Evolutionary conservation across 2,113 vertebrate species (phyloP), one percentile per base, ranked within the genome.

Genomic region (Microtus oregoni): DNA sequence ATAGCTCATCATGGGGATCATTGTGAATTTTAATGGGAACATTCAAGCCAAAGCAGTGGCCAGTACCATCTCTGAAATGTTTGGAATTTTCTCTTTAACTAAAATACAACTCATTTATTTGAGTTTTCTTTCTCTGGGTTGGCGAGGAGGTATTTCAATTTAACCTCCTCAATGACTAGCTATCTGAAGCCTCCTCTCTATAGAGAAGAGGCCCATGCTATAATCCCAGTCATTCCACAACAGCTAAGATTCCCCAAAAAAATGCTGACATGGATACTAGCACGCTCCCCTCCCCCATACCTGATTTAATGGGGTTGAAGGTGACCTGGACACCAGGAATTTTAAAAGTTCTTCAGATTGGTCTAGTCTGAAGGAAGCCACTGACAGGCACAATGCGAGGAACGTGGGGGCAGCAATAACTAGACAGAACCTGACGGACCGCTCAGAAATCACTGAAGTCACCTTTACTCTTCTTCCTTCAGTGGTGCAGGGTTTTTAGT

Each of bases 311-410:
- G 75, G 65, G n/a, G 13, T 30, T 68, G 55, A 78, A 58, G 38
- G 32, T 79, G 68, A 92, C 24, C 28, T 79, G 47, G 76, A 17
- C 35, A 85, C 3, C 17, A 83, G 13, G n/a, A 61, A 7, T 95
- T 90, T 85, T 88, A 55, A 86, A 96, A 73, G 30, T 30, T 65
- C 44, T 86, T 75, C 76, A 86, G 81, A 70, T 52, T 11, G 83
- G 58, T 81, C 41, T 90, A 76, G 41, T 7, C 4, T 12, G 30
- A 35, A 85, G 38, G 26, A 44, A 81, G 81, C 26, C 24, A 17
- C 30, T 63, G 7, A n/a, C 38, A 88, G 32, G 72, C 28, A 88
- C 28, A 91, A 38, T n/a, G 50, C 72, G 79, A 58, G 90, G 30
- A 55, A 88, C 32, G 35, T 9, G 22, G n/a, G 24, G 79, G 58